phyloP scores from a whole-genome alignment of 1,140 invertebrate genomes.

The Latrodectus geometricus region DNA sequence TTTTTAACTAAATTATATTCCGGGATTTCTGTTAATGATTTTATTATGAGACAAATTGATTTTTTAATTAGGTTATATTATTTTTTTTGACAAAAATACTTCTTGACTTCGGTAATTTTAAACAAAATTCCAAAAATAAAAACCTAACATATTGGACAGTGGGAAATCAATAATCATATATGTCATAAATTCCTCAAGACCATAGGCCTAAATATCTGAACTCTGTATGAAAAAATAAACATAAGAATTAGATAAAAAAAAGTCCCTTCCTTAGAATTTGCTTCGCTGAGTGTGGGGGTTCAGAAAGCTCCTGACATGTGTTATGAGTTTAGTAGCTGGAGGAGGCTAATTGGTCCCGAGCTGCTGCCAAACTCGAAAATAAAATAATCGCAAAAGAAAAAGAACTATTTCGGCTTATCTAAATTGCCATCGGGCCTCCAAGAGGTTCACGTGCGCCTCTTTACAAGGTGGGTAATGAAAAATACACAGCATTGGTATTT shows the following conservation, averaged over 20 bases:
- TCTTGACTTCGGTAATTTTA: too few relatives aligned
- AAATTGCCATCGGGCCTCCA: constrained; percentile 44
- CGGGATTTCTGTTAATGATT: too few relatives aligned
- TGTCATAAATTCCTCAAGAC: neutral
- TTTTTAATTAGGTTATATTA: too few relatives aligned
- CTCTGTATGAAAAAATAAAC: neutral
- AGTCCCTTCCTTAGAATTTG: neutral
- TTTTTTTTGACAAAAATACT: too few relatives aligned
- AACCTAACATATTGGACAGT: neutral
- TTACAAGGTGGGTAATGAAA: constrained; percentile 49
- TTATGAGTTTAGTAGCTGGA: constrained; percentile 46
- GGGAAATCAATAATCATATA: neutral
- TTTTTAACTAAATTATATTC: too few relatives aligned
- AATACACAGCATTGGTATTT: constrained; percentile 15
- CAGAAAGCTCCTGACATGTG: constrained; percentile 20
- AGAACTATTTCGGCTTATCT: constrained; percentile 37
- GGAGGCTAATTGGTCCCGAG: constrained; percentile 42
- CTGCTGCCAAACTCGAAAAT: constrained; percentile 45
- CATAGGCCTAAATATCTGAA: neutral
- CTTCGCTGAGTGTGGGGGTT: neutral
- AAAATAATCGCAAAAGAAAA: constrained; percentile 46
- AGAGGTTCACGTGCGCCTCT: constrained; percentile 34
- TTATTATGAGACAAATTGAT: too few relatives aligned
- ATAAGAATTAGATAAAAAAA: neutral
- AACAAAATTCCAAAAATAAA: neutral